Conservation (phyloP, 2,113 vertebrate genomes). For the Probosciger aterrimus region DNA sequence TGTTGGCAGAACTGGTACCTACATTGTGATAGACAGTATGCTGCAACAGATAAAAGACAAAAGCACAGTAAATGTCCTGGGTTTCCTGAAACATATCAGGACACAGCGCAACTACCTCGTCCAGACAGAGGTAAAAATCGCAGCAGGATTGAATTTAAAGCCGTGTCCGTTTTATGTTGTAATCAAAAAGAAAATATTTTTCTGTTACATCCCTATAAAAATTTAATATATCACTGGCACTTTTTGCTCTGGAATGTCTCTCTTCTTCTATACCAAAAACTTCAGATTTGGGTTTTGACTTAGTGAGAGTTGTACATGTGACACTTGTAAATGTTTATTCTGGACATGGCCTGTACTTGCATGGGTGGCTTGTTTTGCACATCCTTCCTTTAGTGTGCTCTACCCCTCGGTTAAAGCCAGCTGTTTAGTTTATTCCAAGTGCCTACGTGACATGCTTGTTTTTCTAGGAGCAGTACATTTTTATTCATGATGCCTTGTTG, state of each 20-base stretch:
- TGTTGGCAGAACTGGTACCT: conserved; percentile 96
- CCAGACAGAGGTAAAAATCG: conserved; percentile 91
- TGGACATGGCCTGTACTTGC: not conserved
- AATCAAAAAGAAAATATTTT: not conserved
- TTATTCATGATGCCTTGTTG: conserved; percentile 93
- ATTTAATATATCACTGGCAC: not conserved
- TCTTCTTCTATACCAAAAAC: not conserved
- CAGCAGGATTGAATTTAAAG: not conserved
- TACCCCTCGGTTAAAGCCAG: not conserved
- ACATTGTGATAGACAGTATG: conserved; percentile 99
- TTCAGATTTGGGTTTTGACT: not conserved
- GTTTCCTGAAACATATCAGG: conserved; percentile 96
- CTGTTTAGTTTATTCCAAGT: not conserved
- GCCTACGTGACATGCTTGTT: not conserved
- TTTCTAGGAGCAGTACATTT: conserved; percentile 92
- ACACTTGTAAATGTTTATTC: not conserved
- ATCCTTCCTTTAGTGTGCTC: not conserved
- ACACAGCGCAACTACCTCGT: conserved; percentile 97
- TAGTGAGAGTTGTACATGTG: not conserved
- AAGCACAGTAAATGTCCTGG: conserved; percentile 95
- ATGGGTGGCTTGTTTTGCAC: not conserved
- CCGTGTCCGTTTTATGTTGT: not conserved
- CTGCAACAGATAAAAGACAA: conserved; percentile 96
- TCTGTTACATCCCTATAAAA: not conserved
- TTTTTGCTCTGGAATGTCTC: not conserved